These are phyloP conservation scores for Trichopria drosophilae DNA, from an alignment of 2,888 invertebrate species.

Conservation along the genomic window DNA sequence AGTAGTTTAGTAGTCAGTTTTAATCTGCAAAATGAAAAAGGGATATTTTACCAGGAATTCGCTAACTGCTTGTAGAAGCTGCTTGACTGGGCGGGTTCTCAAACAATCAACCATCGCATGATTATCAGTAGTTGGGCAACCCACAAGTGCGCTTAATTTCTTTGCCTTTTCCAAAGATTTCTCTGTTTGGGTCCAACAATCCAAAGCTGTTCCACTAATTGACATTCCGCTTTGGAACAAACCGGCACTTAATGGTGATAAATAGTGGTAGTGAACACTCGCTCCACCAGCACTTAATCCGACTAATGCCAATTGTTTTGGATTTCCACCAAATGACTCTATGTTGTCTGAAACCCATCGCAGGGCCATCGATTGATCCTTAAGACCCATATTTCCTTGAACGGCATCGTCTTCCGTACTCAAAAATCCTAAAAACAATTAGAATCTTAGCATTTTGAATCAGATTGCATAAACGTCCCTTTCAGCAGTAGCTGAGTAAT, in stretches of 20 bases:
- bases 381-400: constrained; percentile 74
- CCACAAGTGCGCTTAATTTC: constrained; percentile 64
- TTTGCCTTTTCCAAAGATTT: constrained; percentile 64
- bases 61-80: constrained; percentile 63
- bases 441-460: too few species aligned
- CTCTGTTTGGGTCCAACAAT: constrained; percentile 57
- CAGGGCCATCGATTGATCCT: constrained; percentile 72
- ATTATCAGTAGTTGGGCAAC: constrained; percentile 65
- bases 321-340: constrained; percentile 71
- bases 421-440: constrained; percentile 65
- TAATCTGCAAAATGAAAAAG: neutral
- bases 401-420: constrained; percentile 71
- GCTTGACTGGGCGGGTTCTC: constrained; percentile 64
- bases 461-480: too few species aligned
- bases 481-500: too few species aligned
- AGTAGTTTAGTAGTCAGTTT: neutral
- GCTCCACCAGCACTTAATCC: constrained; percentile 77
- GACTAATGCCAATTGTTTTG: constrained; percentile 68
- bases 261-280: constrained; percentile 72
- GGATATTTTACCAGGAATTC: constrained; percentile 62
- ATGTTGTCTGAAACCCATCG: constrained; percentile 73
- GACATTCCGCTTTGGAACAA: constrained; percentile 64
- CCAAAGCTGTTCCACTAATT: constrained; percentile 71
- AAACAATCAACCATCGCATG: constrained; percentile 68
- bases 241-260: constrained; percentile 68